Percentiles rank a stretch among this genome's conserved stretches.
These are phyloP conservation scores for Campoletis sonorensis DNA, from an alignment of 1,140 invertebrate species.

Conservation along the genomic window DNA sequence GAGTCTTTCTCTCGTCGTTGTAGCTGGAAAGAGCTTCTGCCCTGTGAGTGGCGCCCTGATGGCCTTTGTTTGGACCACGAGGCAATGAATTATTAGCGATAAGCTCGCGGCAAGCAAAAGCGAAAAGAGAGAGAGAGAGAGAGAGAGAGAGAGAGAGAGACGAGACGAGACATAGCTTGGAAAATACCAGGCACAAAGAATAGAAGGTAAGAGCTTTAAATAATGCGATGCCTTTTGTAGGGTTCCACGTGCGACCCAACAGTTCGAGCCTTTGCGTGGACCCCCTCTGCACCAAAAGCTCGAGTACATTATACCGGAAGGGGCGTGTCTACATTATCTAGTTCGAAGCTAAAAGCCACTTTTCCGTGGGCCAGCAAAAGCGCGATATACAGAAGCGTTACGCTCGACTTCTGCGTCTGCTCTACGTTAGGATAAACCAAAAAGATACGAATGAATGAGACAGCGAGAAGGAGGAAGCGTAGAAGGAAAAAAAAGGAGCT, in stretches of 20 bases:
- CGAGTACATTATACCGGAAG: conserved; percentile 61
- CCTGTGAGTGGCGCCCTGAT: conserved; percentile 55
- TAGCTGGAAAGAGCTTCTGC: conserved; percentile 46
- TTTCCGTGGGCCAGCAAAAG: conserved; percentile 45
- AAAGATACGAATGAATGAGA: neutral
- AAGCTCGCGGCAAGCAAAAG: conserved; percentile 50
- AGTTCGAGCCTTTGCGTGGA: conserved; percentile 30
- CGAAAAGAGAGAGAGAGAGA: conserved; percentile 37
- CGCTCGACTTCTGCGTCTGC: conserved; percentile 50
- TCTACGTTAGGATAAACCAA: conserved; percentile 45
- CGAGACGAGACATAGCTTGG: conserved; percentile 34
- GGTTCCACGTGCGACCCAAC: conserved; percentile 43
- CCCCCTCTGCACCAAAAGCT: conserved; percentile 9
- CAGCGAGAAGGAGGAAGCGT: conserved; percentile 29
- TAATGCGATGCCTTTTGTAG: conserved; percentile 66
- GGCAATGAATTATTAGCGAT: conserved; percentile 67
- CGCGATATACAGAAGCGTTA: neutral
- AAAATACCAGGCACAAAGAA: conserved; percentile 64
- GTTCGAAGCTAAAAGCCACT: conserved; percentile 62
- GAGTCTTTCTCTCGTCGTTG: conserved; percentile 39
- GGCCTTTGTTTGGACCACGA: conserved; percentile 60
- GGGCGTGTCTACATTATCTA: conserved; percentile 66
- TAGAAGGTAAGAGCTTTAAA: conserved; percentile 65
- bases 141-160: conserved; percentile 42
- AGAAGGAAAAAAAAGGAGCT: neutral